A percentile compares a stretch with the other conserved stretches of the same genome.
These are phyloP conservation scores for Rallus limicola DNA, from an alignment of 2,113 vertebrate species.

Conservation along the genomic window DNA sequence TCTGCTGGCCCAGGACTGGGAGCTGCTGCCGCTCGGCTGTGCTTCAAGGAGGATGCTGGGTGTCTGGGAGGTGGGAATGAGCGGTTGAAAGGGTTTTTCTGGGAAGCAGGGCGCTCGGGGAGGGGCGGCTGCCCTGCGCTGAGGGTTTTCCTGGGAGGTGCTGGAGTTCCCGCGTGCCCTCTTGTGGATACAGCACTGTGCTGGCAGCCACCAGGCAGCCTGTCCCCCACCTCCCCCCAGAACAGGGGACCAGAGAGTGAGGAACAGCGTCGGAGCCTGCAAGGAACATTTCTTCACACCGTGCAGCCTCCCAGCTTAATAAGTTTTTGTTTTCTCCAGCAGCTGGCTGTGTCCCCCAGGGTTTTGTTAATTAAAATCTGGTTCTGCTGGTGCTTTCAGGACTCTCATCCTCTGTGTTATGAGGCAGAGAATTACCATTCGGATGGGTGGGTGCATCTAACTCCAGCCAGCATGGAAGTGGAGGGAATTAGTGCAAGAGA, in stretches of 20 bases:
- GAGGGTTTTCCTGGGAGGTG: neutral
- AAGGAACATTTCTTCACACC: neutral
- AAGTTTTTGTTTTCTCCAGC: neutral
- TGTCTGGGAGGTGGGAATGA: neutral
- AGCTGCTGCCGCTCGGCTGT: neutral
- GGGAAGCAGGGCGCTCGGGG: neutral
- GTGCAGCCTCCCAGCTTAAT: neutral
- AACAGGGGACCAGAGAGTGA: neutral
- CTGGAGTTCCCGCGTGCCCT: slow-evolving; percentile 43
- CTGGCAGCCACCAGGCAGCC: neutral
- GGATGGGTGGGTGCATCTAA: neutral
- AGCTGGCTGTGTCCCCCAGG: slow-evolving; percentile 49
- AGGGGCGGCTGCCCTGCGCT: neutral
- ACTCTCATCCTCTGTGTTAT: slow-evolving; percentile 38
- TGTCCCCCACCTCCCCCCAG: neutral
- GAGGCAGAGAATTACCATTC: slow-evolving; percentile 52
- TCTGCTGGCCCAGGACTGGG: neutral
- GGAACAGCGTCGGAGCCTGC: neutral
- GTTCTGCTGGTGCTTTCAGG: slow-evolving; percentile 46
- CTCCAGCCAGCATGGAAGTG: neutral
- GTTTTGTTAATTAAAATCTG: slow-evolving; percentile 59
- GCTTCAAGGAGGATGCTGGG: neutral
- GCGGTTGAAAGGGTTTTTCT: neutral
- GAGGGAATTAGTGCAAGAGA: slow-evolving; percentile 19
- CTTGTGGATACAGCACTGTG: slow-evolving; percentile 7